Evolutionary conservation across 2,797 vertebrate species (phyloP).

Genomic region (Saguinus oedipus): DNA sequence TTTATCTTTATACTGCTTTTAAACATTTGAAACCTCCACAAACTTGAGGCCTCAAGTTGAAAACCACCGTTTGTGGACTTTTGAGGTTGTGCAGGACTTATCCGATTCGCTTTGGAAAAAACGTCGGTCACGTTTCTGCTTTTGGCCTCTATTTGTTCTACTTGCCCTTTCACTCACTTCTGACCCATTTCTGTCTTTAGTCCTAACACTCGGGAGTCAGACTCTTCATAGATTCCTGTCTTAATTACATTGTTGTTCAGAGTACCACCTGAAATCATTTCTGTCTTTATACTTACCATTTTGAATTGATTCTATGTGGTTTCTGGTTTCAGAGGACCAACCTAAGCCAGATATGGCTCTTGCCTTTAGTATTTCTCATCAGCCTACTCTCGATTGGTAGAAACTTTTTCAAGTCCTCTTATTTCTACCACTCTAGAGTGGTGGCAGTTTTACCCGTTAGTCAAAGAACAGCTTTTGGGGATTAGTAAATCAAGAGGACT

Average conservation of each 20-base stretch:
- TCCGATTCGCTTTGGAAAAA: neutral
- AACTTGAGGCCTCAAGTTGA: neutral
- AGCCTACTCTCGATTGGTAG: neutral
- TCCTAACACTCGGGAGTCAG: neutral
- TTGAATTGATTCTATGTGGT: neutral
- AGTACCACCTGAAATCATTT: neutral
- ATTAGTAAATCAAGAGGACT: neutral
- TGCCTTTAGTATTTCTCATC: neutral
- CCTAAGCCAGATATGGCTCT: neutral
- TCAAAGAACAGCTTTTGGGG: neutral
- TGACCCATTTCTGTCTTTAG: neutral
- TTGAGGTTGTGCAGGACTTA: neutral
- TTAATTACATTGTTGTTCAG: neutral
- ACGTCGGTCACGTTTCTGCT: neutral
- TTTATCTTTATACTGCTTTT: neutral
- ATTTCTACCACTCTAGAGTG: neutral
- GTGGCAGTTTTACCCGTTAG: neutral
- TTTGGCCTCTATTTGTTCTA: neutral
- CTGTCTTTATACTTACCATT: neutral
- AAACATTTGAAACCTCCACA: neutral
- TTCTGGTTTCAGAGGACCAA: neutral
- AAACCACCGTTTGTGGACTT: neutral
- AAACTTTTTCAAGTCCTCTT: neutral
- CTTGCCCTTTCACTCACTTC: neutral
- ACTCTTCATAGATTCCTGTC: neutral